phyloP scores from a whole-genome alignment of 2,797 vertebrate species.

The Pangasius macronema region DNA sequence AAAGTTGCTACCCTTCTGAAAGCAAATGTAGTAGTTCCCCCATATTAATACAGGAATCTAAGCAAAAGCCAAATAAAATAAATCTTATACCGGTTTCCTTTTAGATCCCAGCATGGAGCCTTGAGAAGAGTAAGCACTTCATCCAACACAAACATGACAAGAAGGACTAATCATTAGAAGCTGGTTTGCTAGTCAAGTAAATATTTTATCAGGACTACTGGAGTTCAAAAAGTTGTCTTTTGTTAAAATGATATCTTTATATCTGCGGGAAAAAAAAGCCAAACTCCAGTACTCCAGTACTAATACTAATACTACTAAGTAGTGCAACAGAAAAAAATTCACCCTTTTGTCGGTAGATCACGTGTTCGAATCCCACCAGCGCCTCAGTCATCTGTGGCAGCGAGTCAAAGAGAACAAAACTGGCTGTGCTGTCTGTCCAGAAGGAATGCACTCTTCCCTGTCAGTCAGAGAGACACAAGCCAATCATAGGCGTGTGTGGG shows the following conservation, averaged over 20 bases:
- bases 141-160: constrained; percentile 68
- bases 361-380: neutral
- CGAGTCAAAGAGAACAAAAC: neutral
- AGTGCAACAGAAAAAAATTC: no score
- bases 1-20: constrained; percentile 32
- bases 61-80: constrained; percentile 68
- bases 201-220: constrained; percentile 31
- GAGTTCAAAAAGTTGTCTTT: constrained; percentile 32
- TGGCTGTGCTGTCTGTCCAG: neutral
- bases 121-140: constrained; percentile 55
- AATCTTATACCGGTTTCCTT: constrained; percentile 59
- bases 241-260: neutral
- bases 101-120: constrained; percentile 53
- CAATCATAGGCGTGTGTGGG: neutral
- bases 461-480: neutral
- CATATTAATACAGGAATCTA: constrained; percentile 63
- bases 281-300: neutral
- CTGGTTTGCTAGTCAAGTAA: constrained; percentile 35
- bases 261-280: neutral
- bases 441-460: neutral
- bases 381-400: neutral
- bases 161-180: constrained; percentile 65
- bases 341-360: neutral
- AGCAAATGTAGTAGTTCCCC: constrained; percentile 36
- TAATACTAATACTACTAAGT: neutral